Base-by-base conservation (phyloP, 2,797 vertebrate genomes). In the Apogon talboti region DNA sequence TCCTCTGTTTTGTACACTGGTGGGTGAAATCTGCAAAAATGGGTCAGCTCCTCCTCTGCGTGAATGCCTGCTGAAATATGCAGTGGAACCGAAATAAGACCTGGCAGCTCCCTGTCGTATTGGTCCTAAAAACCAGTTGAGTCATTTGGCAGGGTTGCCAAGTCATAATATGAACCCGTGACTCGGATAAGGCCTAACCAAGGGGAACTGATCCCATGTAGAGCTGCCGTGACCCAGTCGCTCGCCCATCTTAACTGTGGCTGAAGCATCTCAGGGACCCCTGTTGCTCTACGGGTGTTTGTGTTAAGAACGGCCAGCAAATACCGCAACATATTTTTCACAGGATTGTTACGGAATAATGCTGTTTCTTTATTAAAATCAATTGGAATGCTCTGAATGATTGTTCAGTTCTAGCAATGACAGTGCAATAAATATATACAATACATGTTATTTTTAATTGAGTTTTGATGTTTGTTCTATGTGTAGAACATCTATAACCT, bases 41-140 rank as follows among this genome's bases (percentile, higher is more conserved):
- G 85, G 90, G 84, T 88, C 88, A 87, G 57, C 81, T 77, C 73
- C 78, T 77, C 72, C 74, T 84, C 78, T 87, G 71, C 7, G 46
- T 81, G 72, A 87, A 84, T 70, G 77, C 77, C 78, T 86, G 42
- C 72, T 90, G 71, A 87, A 92, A 89, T 89, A 91, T 90, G 85
- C 87, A 89, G 78, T 57, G 53, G 51, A 84, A 76, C 74, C 5
- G 50, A 89, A 92, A 91, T 86, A 84, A 87, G 82, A 87, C 74
- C 76, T 88, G 83, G 78, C 88, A 88, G 76, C 86, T 83, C 72
- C 75, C 76, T 78, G 79, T 72, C 16, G 50, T 82, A 73, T 86
- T 79, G 69, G 65, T 83, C 77, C 84, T 71, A 78, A 89, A 84
- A 87, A 86, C 59, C 55, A 79, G 73, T 76, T 75, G 79, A 88